Evolutionary conservation across 2,113 vertebrate species (phyloP), one percentile per base, ranked within the genome.

Genomic region (Tupaia tana): DNA sequence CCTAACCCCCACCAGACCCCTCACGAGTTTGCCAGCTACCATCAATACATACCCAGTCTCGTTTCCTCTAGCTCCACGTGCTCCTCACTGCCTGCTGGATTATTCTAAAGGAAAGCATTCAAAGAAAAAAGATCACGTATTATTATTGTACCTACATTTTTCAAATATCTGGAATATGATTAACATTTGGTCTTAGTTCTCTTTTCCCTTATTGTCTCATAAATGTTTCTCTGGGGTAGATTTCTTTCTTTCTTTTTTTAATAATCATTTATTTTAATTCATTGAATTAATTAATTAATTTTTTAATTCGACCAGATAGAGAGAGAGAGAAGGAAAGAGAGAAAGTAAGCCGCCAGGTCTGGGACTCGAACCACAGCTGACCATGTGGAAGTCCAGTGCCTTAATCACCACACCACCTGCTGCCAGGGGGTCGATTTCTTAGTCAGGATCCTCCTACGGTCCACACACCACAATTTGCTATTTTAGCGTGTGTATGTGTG

Each of bases 51-150:
- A 70, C 25, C 20, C 20, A 7, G 4, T 22, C 11, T 56, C 14
- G 18, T 56, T 91, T 81, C 58, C 14, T 19, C 27, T 64, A 56
- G 24, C 9, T 12, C 16, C 43, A 58, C 13, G 9, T 29, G 9
- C 7, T 31, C 20, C 11, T 64, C 29, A 43, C 16, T 64, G 10
- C 9, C 15, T 18, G 12, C 27, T 34, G 7, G 43, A 56, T 86
- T 73, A 75, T 87, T 94, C 29, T 67, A 93, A 94, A 82, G 29
- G 24, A 74, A 92, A 75, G 10, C 31, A 20, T 24, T 78, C 67
- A 5, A 59, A 83, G 79, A 54, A 67, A 19, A 9, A 29, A 24
- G 75, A 29, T 78, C 27, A 66, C 1, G 63, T 22, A 80, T 12
- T 27, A 20, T 56, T 79, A 34, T 29, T 15, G 14, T 15, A 16